These are phyloP conservation scores for Copidosoma aretas DNA, from an alignment of 2,888 invertebrate species.

Conservation along the genomic window DNA sequence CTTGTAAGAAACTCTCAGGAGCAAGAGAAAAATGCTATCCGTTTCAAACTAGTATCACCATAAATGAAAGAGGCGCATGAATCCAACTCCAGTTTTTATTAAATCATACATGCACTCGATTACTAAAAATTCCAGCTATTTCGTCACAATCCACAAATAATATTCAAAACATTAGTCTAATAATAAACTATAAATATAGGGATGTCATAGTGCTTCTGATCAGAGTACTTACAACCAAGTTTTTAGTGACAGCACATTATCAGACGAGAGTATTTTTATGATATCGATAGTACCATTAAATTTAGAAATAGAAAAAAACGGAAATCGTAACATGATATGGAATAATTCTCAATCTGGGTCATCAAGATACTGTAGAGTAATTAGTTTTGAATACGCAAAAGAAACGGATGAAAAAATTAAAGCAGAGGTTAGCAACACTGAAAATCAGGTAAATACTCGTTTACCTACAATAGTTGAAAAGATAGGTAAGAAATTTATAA, in stretches of 20 bases:
- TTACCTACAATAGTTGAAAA: background rate
- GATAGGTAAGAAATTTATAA: background rate
- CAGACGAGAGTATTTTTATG: slow-evolving; percentile 7
- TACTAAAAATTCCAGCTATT: background rate
- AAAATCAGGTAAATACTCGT: background rate
- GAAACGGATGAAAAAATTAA: slow-evolving; percentile 3
- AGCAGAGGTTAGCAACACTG: no score
- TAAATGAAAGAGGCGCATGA: background rate
- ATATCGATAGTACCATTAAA: slow-evolving; percentile 10
- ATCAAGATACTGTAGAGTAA: slow-evolving; percentile 8
- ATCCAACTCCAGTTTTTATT: background rate
- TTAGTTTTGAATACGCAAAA: slow-evolving; percentile 15
- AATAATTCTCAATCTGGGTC: slow-evolving; percentile 11
- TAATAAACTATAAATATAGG: slow-evolving; percentile 3
- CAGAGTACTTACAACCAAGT: slow-evolving; percentile 11
- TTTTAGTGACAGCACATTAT: slow-evolving; percentile 1
- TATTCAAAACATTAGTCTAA: background rate
- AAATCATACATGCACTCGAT: background rate
- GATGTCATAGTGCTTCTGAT: slow-evolving; percentile 15
- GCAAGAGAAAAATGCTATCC: slow-evolving; percentile 6
- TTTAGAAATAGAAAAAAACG: background rate
- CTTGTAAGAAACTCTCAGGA: slow-evolving; percentile 2
- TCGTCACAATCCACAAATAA: background rate
- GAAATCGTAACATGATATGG: slow-evolving; percentile 2
- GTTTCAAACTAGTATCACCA: background rate